These are phyloP conservation scores for Morone saxatilis DNA, from an alignment of 2,113 vertebrate species.

Conservation along the genomic window DNA sequence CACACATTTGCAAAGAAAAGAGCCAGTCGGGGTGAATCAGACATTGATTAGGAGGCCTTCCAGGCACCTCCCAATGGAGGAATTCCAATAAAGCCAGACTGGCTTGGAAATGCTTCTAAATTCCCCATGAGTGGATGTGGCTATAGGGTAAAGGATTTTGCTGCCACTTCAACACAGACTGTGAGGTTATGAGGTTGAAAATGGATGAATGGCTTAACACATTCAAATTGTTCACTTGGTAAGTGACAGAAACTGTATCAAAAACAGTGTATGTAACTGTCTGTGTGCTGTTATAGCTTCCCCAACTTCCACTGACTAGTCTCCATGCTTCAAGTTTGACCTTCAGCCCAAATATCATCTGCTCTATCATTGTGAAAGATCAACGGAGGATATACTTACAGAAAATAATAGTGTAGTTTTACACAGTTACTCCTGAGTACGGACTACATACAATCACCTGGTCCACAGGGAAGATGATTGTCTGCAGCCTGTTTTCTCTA, in stretches of 20 bases:
- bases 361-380: background rate
- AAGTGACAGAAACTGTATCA: background rate
- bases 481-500: constrained; percentile 1
- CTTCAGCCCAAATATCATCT: background rate
- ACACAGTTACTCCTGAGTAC: background rate
- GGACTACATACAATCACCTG: background rate
- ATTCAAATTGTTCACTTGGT: background rate
- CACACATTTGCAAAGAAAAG: constrained; percentile 39
- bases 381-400: background rate
- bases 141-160: constrained; percentile 10
- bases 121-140: constrained; percentile 26
- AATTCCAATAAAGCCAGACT: constrained; percentile 37
- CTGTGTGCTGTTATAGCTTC: background rate
- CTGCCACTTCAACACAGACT: background rate
- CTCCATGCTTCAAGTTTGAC: background rate
- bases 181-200: background rate
- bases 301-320: background rate
- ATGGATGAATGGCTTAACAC: background rate
- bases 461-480: constrained; percentile 2
- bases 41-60: constrained; percentile 52
- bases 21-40: constrained; percentile 28
- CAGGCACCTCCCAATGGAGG: constrained; percentile 34
- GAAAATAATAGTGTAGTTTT: background rate
- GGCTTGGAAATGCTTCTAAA: constrained; percentile 32
- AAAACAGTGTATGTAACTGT: background rate